Percentiles rank a stretch among this genome's conserved stretches.
Evolutionary conservation across 2,797 vertebrate genomes (phyloP).

Genomic region (Lagocephalus sceleratus): DNA sequence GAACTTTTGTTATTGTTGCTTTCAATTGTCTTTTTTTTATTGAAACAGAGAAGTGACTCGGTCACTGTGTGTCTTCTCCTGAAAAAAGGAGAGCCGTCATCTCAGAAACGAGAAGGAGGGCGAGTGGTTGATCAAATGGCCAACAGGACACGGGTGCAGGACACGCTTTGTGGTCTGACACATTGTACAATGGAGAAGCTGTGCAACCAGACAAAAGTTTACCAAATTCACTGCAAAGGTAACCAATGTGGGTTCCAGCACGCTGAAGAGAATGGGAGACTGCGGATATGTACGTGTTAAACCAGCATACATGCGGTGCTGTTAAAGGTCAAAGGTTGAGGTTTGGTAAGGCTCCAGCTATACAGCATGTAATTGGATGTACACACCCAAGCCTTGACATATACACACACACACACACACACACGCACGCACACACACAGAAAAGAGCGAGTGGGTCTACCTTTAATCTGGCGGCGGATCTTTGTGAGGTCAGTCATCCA

Average conservation of each 20-base stretch:
- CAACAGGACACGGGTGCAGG: constrained; percentile 1
- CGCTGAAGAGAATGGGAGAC: constrained; percentile 54
- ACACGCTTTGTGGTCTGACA: background rate
- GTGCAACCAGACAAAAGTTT: background rate
- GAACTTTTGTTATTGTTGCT: constrained; percentile 62
- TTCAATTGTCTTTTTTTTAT: constrained; percentile 48
- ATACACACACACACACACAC: constrained; percentile 12
- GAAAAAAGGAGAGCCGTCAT: constrained; percentile 39
- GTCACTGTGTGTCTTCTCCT: constrained; percentile 39
- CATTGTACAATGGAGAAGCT: background rate
- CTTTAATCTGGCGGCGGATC: constrained; percentile 96
- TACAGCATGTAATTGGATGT: constrained; percentile 51
- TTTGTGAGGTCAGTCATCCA: constrained; percentile 99
- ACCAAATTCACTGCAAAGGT: constrained; percentile 35
- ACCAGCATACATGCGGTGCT: constrained; percentile 65
- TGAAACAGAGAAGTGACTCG: constrained; percentile 63
- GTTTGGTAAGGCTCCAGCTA: constrained; percentile 45
- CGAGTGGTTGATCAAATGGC: constrained; percentile 36
- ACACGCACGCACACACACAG: background rate
- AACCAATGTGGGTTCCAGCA: constrained; percentile 63
- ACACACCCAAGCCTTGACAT: constrained; percentile 35
- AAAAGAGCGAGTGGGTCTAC: constrained; percentile 60
- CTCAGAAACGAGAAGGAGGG: constrained; percentile 37
- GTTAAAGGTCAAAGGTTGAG: constrained; percentile 45
- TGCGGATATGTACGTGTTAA: constrained; percentile 25